Percentiles rank a stretch among this genome's conserved stretches.
Conservation (phyloP, 1,140 invertebrate genomes). For the Trachelipus rathkii region DNA sequence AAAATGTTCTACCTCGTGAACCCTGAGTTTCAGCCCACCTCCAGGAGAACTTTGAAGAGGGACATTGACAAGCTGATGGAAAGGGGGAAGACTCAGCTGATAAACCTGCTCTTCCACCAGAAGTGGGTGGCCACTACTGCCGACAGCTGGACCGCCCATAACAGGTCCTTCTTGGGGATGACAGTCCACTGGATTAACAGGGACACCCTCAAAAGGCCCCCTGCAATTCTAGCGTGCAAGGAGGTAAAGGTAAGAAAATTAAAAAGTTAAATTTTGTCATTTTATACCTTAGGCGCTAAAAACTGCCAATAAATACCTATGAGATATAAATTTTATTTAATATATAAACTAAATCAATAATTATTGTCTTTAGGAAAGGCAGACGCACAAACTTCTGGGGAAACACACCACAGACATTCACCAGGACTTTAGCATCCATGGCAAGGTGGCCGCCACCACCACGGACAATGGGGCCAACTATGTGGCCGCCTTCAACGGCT, state of each 20-base stretch:
- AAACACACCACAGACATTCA: background rate
- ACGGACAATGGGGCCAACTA: background rate
- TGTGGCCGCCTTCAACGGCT: too few species aligned
- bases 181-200: conserved; percentile 11
- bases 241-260: background rate
- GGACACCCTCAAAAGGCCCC: conserved; percentile 9
- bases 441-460: background rate
- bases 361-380: background rate
- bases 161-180: background rate
- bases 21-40: background rate
- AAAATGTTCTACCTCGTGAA: background rate
- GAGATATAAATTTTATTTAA: background rate
- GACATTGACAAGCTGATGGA: conserved; percentile 9
- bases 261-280: background rate
- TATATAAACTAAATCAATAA: background rate
- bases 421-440: background rate
- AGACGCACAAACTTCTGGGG: too few species aligned
- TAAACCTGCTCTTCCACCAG: conserved; percentile 11
- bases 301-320: background rate
- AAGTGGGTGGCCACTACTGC: conserved; percentile 16
- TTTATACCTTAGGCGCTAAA: background rate
- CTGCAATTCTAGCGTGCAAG: background rate
- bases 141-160: background rate
- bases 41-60: too few species aligned
- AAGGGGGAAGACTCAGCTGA: background rate